A percentile compares a stretch with the other conserved stretches of the same genome.
Evolutionary conservation across 2,888 invertebrate species (phyloP).

Genomic region (Spatulosminthurus flaviceps): DNA sequence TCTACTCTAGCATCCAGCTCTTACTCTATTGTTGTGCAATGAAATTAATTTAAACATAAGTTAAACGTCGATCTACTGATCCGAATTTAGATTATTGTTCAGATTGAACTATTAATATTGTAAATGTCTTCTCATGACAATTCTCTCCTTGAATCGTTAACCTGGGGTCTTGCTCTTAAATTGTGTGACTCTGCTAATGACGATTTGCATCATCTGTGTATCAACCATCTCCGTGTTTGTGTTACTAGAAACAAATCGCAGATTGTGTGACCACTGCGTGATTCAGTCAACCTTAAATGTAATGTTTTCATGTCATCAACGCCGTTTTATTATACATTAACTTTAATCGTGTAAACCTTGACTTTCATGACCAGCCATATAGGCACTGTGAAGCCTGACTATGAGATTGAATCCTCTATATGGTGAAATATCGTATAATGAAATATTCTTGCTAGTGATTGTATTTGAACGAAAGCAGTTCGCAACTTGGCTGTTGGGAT

Average conservation of each 20-base stretch:
- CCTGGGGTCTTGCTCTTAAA: no score
- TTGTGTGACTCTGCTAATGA: no score
- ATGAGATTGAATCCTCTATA: slow-evolving; percentile 35
- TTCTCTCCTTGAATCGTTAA: no score
- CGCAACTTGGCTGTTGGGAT: not conserved
- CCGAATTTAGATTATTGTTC: slow-evolving; percentile 4
- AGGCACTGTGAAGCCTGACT: slow-evolving; percentile 39
- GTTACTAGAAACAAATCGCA: no score
- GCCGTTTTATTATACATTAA: no score
- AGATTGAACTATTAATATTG: not conserved
- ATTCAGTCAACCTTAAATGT: not conserved
- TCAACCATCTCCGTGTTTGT: no score
- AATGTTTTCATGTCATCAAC: not conserved
- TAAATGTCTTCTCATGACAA: not conserved
- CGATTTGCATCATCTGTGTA: no score
- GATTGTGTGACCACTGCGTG: not conserved
- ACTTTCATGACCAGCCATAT: not conserved
- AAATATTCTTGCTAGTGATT: not conserved
- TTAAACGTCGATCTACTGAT: not conserved
- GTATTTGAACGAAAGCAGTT: slow-evolving; percentile 4
- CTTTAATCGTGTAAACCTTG: not conserved
- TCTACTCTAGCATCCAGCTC: slow-evolving; percentile 59
- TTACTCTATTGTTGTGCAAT: slow-evolving; percentile 59
- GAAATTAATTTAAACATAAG: slow-evolving; percentile 5
- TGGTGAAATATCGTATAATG: slow-evolving; percentile 5